Base-by-base conservation (phyloP, 92 coral and sea anemone species). In the Paragorgia papillata region DNA sequence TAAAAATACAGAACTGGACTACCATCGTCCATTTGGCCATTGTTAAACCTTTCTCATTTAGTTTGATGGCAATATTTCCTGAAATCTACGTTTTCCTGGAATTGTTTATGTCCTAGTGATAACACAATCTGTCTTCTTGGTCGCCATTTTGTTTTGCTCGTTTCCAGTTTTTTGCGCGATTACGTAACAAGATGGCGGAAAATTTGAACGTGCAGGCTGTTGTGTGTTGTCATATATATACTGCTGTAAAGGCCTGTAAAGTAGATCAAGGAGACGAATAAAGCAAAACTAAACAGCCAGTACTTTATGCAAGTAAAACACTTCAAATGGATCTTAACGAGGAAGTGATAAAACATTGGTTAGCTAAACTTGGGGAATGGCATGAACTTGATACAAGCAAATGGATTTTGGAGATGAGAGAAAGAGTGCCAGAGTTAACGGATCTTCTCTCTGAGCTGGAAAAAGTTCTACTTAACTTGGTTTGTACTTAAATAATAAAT, bases 281-380 rank as follows among this genome's bases (percentile, higher is more conserved):
- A n/a, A n/a, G n/a, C n/a, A 29, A 15, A 9, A 55, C 24, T 55
- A 27, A 26, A 21, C 33, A 58, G 32, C 19, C 25, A 0, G 7
- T 58, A 19, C 22, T 58, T 27, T 25, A 17, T 14, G 40, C 35
- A 68, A 28, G 32, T 60, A 21, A 31, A 55, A 21, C 15, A 9
- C 6, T 26, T 27, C 7, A 63, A 14, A 89, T 77, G 83, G 86
- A 83, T 69, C 49, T 92, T 39, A 62, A 75, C n/a, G 99, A 95
- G 71, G 75, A 49, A 19, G 83, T 83, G 21, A 85, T 91, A 49
- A 82, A 82, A 37, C 80, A 66, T 20, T 95, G 99, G 99, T 29
- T 86, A 56, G 76, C 34, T 24, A 34, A 53, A 18, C 77, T 63
- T 18, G 76, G 75, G n/a, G 80, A 66, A 76, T 92, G 87, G 88